Evolutionary conservation across 2,797 vertebrate genomes (phyloP).

Genomic region (Ciconia nigra): DNA sequence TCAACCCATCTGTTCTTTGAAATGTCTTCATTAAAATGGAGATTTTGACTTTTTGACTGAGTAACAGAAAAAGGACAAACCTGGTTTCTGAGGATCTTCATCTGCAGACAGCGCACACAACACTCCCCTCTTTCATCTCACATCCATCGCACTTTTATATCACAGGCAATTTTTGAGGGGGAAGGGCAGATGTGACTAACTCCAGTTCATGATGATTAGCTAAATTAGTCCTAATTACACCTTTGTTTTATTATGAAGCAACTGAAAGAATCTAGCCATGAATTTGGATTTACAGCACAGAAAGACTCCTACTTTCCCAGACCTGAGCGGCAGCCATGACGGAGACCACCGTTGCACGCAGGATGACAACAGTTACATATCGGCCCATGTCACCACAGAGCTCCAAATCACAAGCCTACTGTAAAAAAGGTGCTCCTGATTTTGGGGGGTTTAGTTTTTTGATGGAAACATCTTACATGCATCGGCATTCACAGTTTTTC

Average conservation of each 20-base stretch:
- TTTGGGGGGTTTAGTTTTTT: too few species aligned
- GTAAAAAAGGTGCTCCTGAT: background rate
- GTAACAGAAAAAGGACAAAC: slow-evolving; percentile 47
- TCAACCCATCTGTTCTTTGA: slow-evolving; percentile 45
- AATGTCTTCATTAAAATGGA: slow-evolving; percentile 66
- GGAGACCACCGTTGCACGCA: background rate
- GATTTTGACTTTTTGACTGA: slow-evolving; percentile 63
- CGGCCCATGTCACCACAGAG: background rate
- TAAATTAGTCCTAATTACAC: background rate
- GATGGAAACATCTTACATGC: background rate
- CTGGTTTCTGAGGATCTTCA: slow-evolving; percentile 3
- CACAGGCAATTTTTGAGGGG: background rate
- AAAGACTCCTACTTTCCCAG: background rate
- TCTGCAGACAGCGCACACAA: background rate
- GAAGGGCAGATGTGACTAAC: background rate
- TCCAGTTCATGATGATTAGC: background rate
- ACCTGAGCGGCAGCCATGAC: rapidly evolving
- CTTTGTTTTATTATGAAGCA: background rate
- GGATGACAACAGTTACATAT: rapidly evolving
- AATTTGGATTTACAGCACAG: background rate
- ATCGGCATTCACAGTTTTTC: background rate
- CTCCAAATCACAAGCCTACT: background rate
- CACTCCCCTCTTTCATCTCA: background rate
- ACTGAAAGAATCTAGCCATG: background rate
- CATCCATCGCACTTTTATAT: rapidly evolving